These are phyloP conservation scores for Scotopteryx bipunctaria DNA, from an alignment of 2,888 invertebrate species.

Conservation along the genomic window DNA sequence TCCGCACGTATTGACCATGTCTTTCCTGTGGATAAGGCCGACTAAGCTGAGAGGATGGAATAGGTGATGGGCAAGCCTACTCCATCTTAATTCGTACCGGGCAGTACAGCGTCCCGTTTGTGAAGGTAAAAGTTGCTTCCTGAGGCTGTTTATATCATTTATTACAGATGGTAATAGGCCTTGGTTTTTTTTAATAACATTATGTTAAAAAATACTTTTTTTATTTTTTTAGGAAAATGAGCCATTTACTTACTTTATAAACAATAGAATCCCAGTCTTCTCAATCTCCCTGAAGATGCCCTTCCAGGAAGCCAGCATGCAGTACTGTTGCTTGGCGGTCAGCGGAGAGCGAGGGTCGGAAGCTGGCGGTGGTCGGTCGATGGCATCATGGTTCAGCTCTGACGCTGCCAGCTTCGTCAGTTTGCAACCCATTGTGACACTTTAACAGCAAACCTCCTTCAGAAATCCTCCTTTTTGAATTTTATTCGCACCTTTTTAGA, in stretches of 20 bases:
- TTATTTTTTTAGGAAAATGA: neutral
- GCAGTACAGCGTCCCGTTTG: too few relatives aligned
- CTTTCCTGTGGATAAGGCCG: too few relatives aligned
- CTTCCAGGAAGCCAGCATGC: slow-evolving; percentile 95
- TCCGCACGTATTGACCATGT: too few relatives aligned
- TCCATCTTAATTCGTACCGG: too few relatives aligned
- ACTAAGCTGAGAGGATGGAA: too few relatives aligned
- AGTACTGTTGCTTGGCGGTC: slow-evolving; percentile 93
- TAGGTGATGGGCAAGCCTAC: too few relatives aligned
- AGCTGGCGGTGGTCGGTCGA: slow-evolving; percentile 85
- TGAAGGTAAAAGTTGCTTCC: too few relatives aligned
- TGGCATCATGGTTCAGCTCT: slow-evolving; percentile 67
- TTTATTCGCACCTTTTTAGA: neutral
- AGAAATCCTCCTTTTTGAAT: too few relatives aligned
- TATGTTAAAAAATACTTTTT: neutral
- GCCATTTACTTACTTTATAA: slow-evolving; percentile 88
- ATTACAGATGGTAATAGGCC: too few relatives aligned
- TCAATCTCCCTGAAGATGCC: slow-evolving; percentile 94
- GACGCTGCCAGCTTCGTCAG: slow-evolving; percentile 87
- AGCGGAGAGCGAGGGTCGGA: slow-evolving; percentile 91
- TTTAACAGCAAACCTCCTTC: neutral
- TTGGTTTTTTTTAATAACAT: too few relatives aligned
- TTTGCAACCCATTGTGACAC: slow-evolving; percentile 87
- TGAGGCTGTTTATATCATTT: too few relatives aligned
- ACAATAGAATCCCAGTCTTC: slow-evolving; percentile 93